phyloP scores from a whole-genome alignment of 2,113 vertebrate species.

The Atherinomorus stipes region DNA sequence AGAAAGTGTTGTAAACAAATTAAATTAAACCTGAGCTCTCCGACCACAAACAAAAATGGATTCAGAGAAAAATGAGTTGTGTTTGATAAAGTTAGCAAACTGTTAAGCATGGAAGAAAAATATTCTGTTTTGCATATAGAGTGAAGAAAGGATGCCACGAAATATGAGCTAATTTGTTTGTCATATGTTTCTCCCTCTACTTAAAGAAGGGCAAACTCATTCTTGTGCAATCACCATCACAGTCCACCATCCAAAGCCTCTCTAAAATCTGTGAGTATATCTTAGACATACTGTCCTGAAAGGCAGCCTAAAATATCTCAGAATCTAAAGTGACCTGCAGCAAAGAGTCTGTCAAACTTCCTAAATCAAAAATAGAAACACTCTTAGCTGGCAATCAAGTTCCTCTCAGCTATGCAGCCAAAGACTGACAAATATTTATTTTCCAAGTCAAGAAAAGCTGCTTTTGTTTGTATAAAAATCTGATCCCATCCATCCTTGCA shows the following conservation, averaged over 20 bases:
- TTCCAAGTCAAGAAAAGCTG: neutral
- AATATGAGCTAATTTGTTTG: neutral
- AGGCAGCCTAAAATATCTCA: neutral
- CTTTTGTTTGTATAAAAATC: no score
- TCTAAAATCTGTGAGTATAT: neutral
- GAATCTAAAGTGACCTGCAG: neutral
- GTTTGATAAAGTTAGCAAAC: neutral
- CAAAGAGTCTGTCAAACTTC: neutral
- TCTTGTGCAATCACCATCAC: neutral
- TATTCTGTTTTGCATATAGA: neutral
- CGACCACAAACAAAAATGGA: neutral
- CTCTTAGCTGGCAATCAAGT: neutral
- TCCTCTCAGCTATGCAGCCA: neutral
- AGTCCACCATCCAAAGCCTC: neutral
- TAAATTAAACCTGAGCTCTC: neutral
- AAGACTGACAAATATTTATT: neutral
- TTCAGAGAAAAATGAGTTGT: neutral
- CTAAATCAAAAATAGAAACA: neutral
- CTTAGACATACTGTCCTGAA: neutral
- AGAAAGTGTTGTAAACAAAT: neutral
- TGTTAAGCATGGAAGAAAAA: neutral
- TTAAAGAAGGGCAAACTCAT: neutral
- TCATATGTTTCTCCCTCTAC: neutral
- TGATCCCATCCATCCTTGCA: no score
- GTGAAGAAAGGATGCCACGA: neutral